These are phyloP conservation scores for Athrips mouffetella DNA, from an alignment of 2,888 invertebrate genomes.

Conservation along the genomic window DNA sequence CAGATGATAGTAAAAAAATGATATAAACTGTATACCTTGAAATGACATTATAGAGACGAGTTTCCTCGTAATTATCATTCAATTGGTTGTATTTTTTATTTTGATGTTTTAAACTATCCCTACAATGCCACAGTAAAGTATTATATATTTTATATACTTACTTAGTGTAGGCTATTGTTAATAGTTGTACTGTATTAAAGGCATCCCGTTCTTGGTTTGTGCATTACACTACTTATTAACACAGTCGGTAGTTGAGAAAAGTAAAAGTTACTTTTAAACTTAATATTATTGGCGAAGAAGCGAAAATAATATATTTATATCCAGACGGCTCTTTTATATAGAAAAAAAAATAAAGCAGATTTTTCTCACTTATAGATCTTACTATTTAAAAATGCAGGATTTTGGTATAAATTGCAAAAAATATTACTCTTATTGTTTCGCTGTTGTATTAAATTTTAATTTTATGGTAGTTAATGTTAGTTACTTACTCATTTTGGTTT, in stretches of 20 bases:
- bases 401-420: constrained; percentile 77
- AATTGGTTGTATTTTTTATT: neutral
- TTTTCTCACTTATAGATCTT: constrained; percentile 70
- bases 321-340: constrained; percentile 42
- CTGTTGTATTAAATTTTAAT: constrained; percentile 35
- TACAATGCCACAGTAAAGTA: constrained; percentile 46
- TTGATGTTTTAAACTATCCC: constrained; percentile 18
- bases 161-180: constrained; percentile 72
- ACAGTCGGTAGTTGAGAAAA: constrained; percentile 52
- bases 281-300: constrained; percentile 62
- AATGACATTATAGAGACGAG: constrained; percentile 30
- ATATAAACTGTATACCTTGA: constrained; percentile 30
- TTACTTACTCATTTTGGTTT: constrained; percentile 17
- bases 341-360: constrained; percentile 33
- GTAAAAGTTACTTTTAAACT: constrained; percentile 44
- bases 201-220: constrained; percentile 72
- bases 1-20: constrained; percentile 25
- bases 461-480: constrained; percentile 7
- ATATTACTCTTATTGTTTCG: constrained; percentile 58
- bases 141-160: constrained; percentile 45
- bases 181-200: constrained; percentile 77
- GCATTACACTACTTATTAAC: constrained; percentile 70
- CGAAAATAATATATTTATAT: constrained; percentile 49
- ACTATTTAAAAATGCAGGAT: constrained; percentile 75
- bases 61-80: neutral